A percentile compares a stretch with the other conserved stretches of the same genome.
These are phyloP conservation scores for Gonioctena quinquepunctata DNA, from an alignment of 1,140 invertebrate genomes.

Conservation along the genomic window DNA sequence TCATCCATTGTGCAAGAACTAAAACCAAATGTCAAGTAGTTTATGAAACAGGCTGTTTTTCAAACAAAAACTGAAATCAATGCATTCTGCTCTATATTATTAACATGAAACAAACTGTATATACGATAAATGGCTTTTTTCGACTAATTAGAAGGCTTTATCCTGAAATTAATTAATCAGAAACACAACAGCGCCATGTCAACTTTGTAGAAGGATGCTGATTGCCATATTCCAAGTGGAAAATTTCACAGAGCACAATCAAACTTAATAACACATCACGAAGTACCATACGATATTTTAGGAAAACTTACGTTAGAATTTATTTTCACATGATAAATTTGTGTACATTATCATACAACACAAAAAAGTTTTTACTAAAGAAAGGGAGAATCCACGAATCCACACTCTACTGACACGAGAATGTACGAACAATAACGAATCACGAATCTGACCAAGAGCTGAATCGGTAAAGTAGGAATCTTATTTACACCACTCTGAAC, in stretches of 20 bases:
- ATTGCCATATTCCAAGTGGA: constrained; percentile 1
- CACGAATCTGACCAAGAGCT: neutral
- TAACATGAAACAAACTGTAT: neutral
- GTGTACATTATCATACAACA: constrained; percentile 48
- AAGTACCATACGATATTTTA: constrained; percentile 9
- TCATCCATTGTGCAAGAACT: constrained; percentile 51
- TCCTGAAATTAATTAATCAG: constrained; percentile 27
- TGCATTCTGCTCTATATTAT: constrained; percentile 5
- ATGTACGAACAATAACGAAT: neutral
- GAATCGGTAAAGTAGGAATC: neutral
- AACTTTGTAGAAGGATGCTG: constrained; percentile 28
- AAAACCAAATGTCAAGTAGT: constrained; percentile 9
- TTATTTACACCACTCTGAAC: too few relatives aligned
- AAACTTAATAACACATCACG: neutral
- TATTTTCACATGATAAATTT: constrained; percentile 49
- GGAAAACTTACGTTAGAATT: constrained; percentile 39
- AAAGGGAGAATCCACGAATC: constrained; percentile 38
- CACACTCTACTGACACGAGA: neutral
- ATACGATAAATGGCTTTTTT: neutral
- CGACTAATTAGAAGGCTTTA: neutral
- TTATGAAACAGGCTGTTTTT: neutral
- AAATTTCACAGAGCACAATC: neutral
- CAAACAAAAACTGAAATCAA: neutral
- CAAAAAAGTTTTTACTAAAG: constrained; percentile 47
- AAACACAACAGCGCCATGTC: constrained; percentile 44